These are phyloP conservation scores for Dioctria rufipes DNA, from an alignment of 2,888 invertebrate species.

Conservation along the genomic window DNA sequence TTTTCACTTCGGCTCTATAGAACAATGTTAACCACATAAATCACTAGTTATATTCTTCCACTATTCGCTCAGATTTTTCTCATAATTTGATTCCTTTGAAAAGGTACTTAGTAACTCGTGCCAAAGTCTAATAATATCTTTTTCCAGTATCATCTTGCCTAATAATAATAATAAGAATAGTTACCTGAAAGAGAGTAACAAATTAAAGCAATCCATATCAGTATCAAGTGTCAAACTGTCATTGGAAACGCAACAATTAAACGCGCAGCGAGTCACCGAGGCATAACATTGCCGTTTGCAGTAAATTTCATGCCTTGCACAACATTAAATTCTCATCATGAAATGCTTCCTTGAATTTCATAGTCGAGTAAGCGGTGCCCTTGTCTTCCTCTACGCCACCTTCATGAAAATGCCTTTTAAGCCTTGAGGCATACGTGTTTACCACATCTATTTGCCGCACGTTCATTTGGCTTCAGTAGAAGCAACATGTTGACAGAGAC, in stretches of 20 bases:
- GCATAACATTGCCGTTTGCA: not conserved
- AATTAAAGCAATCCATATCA: not conserved
- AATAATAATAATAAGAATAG: too few species aligned
- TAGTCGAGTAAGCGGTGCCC: not conserved
- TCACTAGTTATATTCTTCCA: too few species aligned
- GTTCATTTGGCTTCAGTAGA: not conserved
- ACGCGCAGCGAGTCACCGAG: not conserved
- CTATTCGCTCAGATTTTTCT: too few species aligned
- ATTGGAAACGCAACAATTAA: not conserved
- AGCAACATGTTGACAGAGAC: constrained; percentile 6
- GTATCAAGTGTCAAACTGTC: not conserved
- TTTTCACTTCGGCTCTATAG: too few species aligned
- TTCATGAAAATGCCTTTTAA: not conserved
- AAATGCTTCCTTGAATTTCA: constrained; percentile 7
- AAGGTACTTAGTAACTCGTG: too few species aligned
- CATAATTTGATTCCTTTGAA: too few species aligned
- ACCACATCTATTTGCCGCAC: not conserved
- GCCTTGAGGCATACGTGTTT: not conserved
- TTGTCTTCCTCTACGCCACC: not conserved
- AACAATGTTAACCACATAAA: too few species aligned
- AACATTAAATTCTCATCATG: constrained; percentile 11
- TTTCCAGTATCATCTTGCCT: too few species aligned
- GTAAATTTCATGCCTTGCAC: not conserved
- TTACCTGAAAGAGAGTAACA: too few species aligned
- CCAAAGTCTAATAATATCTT: too few species aligned